Conservation (phyloP, 2,888 invertebrate species). For the Dicyrtomina minuta region DNA sequence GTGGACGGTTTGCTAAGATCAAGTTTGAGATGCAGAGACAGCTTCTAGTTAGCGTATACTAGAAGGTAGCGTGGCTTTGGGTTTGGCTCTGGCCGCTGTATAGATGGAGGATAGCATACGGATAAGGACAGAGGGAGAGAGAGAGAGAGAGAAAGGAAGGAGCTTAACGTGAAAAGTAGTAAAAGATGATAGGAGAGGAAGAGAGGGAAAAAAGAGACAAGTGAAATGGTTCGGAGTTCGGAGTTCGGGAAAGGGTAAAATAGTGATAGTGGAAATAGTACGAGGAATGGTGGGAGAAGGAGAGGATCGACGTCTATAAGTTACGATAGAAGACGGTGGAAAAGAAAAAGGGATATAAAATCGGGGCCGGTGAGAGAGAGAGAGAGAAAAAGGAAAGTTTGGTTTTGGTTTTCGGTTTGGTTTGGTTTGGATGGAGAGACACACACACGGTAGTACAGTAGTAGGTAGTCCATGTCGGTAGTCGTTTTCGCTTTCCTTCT, state of each 20-base stretch:
- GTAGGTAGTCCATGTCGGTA: no score
- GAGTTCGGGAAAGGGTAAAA: slow-evolving; percentile 22
- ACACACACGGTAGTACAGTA: no score
- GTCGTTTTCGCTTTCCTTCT: background rate
- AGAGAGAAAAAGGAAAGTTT: background rate
- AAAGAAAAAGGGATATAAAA: slow-evolving; percentile 4
- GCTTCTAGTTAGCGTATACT: no score
- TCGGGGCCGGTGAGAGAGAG: background rate
- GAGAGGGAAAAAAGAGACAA: slow-evolving; percentile 19
- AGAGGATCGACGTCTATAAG: slow-evolving; percentile 32
- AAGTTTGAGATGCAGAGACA: no score
- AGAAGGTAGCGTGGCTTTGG: background rate
- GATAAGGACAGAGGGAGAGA: slow-evolving; percentile 15
- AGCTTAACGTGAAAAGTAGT: slow-evolving; percentile 24
- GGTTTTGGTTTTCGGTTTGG: no score
- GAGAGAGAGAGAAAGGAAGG: slow-evolving; percentile 29
- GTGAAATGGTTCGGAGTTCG: background rate
- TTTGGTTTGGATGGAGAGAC: no score
- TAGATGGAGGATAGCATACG: no score
- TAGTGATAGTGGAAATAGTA: slow-evolving; percentile 18
- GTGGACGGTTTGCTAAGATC: no score
- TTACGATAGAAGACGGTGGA: slow-evolving; percentile 16
- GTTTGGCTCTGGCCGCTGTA: background rate
- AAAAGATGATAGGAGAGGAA: slow-evolving; percentile 36
- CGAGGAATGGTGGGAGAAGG: slow-evolving; percentile 18